Base-by-base conservation (phyloP, 2,113 vertebrate species). In the Chascanopsetta lugubris region DNA sequence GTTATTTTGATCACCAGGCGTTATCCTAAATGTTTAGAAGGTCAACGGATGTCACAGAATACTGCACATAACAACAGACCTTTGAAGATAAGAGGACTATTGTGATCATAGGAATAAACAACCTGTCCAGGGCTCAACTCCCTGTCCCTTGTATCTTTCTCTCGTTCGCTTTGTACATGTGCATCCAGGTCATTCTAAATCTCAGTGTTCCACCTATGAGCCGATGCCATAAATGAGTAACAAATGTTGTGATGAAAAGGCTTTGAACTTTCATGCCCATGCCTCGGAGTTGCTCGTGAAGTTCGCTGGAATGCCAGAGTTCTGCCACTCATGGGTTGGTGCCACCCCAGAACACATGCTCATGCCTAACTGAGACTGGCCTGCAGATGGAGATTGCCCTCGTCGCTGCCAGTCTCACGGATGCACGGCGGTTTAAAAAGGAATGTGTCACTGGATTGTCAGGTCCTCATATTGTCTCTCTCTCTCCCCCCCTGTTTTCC, bases 301-400 rank as follows among this genome's bases (percentile, higher is more conserved):
- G 24, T 54, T 70, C 4, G 24, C 20, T 60, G 72, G 72, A 80
- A 71, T 85, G 77, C 50, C 49, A 38, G 26, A 22, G 56, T 70
- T 75, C 66, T 38, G 72, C 48, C 71, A 82, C 60, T 71, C 56
- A 58, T 69, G 64, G 30, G 38, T 59, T 54, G 74, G 83, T 82
- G 62, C 65, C 48, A 48, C 57, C 84, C 74, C 80, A 84, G 74
- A 81, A 48, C 63, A 65, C 77, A 78, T 62, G 62, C 54, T 72
- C 29, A 1, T 61, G 61, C n/a, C n/a, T 42, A 18, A 61, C 55
- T 56, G 66, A 80, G 69, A 72, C 58, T 24, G 60, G 58, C 69
- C 26, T 3, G 24, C 66, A 50, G 20, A 69, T 46, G 54, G 57
- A 49, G 46, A 42, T 48, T 20, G 12, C 66, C 26, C 65, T 55